Conservation (phyloP, 1,140 invertebrate species). For the Rhynchophorus ferrugineus region DNA sequence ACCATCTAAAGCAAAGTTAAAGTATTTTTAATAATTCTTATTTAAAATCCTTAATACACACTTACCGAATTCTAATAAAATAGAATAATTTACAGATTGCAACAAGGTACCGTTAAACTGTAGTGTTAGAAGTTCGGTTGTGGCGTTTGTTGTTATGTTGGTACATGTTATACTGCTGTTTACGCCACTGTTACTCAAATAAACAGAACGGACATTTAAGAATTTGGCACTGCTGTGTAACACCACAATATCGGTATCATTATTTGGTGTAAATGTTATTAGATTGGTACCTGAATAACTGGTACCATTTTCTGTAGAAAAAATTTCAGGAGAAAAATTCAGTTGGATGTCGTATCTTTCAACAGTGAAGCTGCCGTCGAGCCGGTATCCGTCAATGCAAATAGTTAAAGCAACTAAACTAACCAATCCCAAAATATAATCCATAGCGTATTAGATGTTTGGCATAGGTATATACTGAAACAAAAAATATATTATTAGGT, state of each 20-base stretch:
- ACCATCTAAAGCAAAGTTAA: conserved; percentile 8
- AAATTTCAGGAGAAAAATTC: background rate
- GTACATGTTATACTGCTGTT: background rate
- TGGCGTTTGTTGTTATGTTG: conserved; percentile 1
- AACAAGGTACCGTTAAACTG: background rate
- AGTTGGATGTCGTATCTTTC: conserved; percentile 6
- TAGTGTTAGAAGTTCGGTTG: conserved; percentile 17
- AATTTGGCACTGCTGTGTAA: conserved; percentile 12
- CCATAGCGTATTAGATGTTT: too few relatives aligned
- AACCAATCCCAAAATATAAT: background rate
- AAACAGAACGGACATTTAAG: background rate
- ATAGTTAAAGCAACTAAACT: background rate
- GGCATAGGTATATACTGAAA: background rate
- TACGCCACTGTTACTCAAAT: background rate
- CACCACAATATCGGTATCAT: conserved; percentile 3
- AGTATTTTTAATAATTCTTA: background rate
- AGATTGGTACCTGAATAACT: conserved; percentile 8
- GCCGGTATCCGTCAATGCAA: conserved; percentile 5
- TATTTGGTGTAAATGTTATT: conserved; percentile 7
- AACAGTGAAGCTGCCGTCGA: conserved; percentile 6
- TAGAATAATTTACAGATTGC: background rate
- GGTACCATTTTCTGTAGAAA: conserved; percentile 11
- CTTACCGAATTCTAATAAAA: conserved; percentile 12
- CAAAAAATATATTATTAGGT: too few relatives aligned
- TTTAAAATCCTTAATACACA: background rate